phyloP scores from a whole-genome alignment of 2,113 vertebrate species.

The Tragulus kanchil region DNA sequence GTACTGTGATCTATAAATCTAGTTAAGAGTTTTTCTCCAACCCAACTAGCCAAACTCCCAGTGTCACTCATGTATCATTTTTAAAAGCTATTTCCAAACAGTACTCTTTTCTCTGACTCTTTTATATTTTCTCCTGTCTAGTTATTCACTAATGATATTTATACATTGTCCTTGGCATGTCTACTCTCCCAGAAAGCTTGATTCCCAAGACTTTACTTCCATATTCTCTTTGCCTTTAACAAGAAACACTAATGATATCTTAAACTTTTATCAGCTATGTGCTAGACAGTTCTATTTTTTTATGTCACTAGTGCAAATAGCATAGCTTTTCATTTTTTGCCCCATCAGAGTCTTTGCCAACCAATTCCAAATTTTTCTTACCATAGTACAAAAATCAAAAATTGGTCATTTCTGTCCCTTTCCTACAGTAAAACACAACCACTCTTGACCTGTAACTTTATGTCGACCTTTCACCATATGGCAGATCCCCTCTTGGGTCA shows the following conservation, averaged over 20 bases:
- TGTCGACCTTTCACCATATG: not conserved
- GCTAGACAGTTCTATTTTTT: not conserved
- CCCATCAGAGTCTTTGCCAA: not conserved
- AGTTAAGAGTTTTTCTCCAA: conserved; percentile 3
- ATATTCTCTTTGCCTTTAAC: conserved; percentile 22
- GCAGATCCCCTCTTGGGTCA: not conserved
- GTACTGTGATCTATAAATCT: not conserved
- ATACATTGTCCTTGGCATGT: not conserved
- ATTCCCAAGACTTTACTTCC: not conserved
- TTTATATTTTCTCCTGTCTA: not conserved
- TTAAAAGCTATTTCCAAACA: not conserved
- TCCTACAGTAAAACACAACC: not conserved
- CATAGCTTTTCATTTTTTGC: not conserved
- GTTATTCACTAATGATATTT: not conserved
- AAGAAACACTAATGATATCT: conserved; percentile 32
- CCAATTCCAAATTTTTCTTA: not conserved
- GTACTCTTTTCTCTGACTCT: not conserved
- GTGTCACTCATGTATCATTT: not conserved
- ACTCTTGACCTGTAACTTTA: not conserved
- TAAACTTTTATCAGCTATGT: not conserved
- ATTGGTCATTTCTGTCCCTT: not conserved
- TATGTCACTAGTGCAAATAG: not conserved
- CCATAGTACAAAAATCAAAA: not conserved
- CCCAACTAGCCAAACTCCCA: not conserved
- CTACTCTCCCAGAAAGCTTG: not conserved